Conservation (phyloP, 2,113 vertebrate genomes). For the Entelurus aequoreus region DNA sequence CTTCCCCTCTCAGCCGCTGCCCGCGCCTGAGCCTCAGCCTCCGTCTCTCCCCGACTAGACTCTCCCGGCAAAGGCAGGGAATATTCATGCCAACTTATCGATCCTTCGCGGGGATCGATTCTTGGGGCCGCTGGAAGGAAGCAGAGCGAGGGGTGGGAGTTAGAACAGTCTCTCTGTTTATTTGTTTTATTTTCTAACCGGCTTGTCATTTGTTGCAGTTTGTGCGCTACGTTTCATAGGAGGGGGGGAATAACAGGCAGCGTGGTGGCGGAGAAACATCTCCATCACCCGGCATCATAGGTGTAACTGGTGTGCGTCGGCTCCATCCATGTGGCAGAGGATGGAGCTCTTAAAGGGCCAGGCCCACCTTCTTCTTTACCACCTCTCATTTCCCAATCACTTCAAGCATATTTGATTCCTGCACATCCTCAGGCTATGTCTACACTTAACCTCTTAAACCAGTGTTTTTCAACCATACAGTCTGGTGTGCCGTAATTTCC, state of each 20-base stretch:
- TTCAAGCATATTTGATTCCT: slow-evolving; percentile 49
- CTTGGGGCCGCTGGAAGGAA: slow-evolving; percentile 70
- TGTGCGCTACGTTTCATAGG: neutral
- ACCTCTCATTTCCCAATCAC: slow-evolving; percentile 52
- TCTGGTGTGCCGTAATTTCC: too few species aligned
- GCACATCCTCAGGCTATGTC: slow-evolving; percentile 27
- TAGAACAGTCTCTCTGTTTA: slow-evolving; percentile 20
- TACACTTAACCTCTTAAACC: too few species aligned
- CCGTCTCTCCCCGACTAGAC: slow-evolving; percentile 78
- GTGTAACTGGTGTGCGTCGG: slow-evolving; percentile 18
- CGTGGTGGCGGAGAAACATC: neutral
- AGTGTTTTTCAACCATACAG: too few species aligned
- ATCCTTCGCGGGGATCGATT: slow-evolving; percentile 79
- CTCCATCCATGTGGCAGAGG: slow-evolving; percentile 36
- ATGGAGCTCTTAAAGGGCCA: slow-evolving; percentile 59
- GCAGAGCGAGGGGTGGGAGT: slow-evolving; percentile 67
- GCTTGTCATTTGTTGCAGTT: slow-evolving; percentile 2
- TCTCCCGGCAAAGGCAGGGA: slow-evolving; percentile 74
- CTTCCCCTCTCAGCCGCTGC: slow-evolving; percentile 66
- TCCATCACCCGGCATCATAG: too few species aligned
- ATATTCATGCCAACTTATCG: slow-evolving; percentile 84
- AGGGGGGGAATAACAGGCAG: neutral
- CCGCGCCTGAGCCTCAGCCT: slow-evolving; percentile 72
- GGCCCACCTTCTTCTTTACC: neutral
- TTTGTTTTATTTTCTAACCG: slow-evolving; percentile 12